phyloP scores from a whole-genome alignment of 2,113 vertebrate genomes.

The Marmota flaviventris region DNA sequence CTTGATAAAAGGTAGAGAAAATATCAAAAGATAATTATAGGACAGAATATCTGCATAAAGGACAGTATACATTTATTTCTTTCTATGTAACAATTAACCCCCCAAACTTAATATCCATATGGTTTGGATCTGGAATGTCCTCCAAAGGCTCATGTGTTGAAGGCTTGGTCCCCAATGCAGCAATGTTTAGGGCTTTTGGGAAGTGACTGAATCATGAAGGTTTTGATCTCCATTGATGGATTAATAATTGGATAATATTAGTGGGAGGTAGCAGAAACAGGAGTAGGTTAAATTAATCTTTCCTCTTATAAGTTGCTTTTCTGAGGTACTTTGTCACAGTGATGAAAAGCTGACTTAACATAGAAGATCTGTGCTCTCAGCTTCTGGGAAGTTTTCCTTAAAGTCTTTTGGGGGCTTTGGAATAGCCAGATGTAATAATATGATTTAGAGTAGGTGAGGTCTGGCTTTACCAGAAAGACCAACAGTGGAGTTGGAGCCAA shows the following conservation, averaged over 20 bases:
- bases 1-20: background rate
- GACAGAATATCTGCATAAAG: background rate
- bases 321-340: no score
- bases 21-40: background rate
- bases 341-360: no score
- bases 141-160: no score
- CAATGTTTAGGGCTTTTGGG: no score
- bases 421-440: background rate
- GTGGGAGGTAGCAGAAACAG: no score
- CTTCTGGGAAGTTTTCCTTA: background rate
- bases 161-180: no score
- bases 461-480: background rate
- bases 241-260: no score
- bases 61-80: background rate
- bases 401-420: background rate
- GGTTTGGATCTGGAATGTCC: no score
- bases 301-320: no score
- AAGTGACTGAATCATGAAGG: no score
- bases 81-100: background rate
- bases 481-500: background rate
- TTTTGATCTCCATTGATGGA: no score
- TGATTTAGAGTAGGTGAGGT: background rate
- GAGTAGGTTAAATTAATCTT: no score
- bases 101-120: background rate
- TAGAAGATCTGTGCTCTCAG: background rate